Evolutionary conservation across 2,113 vertebrate genomes (phyloP).

Genomic region (Prinia subflava): DNA sequence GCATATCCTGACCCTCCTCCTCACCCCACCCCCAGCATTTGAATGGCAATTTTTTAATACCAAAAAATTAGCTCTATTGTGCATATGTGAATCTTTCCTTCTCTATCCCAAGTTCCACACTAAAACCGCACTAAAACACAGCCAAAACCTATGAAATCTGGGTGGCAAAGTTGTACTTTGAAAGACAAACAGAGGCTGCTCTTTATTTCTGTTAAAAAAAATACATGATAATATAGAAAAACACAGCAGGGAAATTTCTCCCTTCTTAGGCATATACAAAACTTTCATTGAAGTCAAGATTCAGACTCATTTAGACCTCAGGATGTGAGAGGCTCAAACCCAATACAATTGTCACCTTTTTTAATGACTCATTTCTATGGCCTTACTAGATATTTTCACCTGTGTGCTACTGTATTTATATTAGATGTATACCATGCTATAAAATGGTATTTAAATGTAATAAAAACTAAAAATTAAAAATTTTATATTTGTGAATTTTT

Average conservation of each 20-base stretch:
- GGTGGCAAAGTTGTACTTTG: neutral
- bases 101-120: neutral
- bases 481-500: neutral
- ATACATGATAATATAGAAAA: neutral
- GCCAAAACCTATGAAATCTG: neutral
- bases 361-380: neutral
- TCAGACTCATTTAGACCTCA: neutral
- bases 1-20: neutral
- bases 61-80: neutral
- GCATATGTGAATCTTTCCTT: neutral
- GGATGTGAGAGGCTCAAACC: neutral
- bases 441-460: neutral
- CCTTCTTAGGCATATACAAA: neutral
- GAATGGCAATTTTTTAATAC: neutral
- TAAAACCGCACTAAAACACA: neutral
- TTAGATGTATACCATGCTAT: neutral
- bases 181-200: neutral
- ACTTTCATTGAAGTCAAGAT: neutral
- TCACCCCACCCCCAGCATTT: neutral
- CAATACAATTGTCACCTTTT: neutral
- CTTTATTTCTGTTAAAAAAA: neutral
- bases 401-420: neutral
- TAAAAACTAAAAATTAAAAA: neutral
- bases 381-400: neutral
- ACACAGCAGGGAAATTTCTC: neutral